Base-by-base conservation (phyloP, 2,113 vertebrate genomes). In the Oriolus oriolus region DNA sequence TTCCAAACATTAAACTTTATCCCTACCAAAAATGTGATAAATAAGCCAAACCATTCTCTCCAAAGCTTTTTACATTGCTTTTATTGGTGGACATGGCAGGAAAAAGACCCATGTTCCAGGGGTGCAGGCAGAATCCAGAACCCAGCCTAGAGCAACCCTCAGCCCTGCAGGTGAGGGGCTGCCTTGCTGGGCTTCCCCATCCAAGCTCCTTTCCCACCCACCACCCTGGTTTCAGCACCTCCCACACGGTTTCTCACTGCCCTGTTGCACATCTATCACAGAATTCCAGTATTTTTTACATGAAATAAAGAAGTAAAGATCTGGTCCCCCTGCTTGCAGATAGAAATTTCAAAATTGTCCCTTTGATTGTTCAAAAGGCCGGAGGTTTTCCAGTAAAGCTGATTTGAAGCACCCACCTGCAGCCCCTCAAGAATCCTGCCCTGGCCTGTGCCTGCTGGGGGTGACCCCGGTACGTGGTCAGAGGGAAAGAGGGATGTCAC, bases 201-300 rank as follows among this genome's bases (percentile, higher is more conserved):
- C 37, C 2, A 3, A 45, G 20, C 30, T 60, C 45, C 0, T 12
- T 31, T n/a, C 44, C 39, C 57, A 47, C 15, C 49, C 37, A 20
- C 26, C 14, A 0, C 44, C 4, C 3, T 0, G 6, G 9, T 3
- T 70, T 39, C 84, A 57, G 45, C 44, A 50, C 27, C 39, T 52
- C 42, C 23, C 19, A 13, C 24, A 16, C 14, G 2, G 27, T 9
- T 66, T 49, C 50, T 50, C 3, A 1, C 68, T 64, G 20, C 22
- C 5, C n/a, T 65, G 6, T 13, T 7, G 0, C 30, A 31, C 2
- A 1, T 7, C 28, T 37, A 0, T 2, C 0, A 0, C 13, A 27
- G 39, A 68, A 76, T 6, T 35, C 11, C 31, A 18, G 2, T 0
- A 1, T 45, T 60, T 64, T 49, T 60, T 6, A 30, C 0, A 0